Evolutionary conservation across 2,113 vertebrate genomes (phyloP).

Genomic region (Oreocharis arfaki): DNA sequence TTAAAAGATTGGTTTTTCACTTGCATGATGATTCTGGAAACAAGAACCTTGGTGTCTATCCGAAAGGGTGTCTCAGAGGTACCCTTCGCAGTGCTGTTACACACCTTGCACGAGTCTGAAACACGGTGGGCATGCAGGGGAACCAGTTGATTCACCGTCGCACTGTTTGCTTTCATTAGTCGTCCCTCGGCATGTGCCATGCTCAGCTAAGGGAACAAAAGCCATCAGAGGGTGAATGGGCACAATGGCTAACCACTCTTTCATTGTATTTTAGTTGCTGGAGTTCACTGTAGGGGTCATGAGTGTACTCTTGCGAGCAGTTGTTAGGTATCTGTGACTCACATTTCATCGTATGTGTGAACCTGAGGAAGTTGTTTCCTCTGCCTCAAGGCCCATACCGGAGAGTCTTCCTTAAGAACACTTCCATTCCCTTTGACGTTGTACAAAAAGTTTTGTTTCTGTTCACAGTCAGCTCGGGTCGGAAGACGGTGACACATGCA

Average conservation of each 20-base stretch:
- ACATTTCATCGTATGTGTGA: not conserved
- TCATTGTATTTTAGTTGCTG: not conserved
- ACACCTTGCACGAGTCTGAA: not conserved
- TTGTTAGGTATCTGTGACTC: not conserved
- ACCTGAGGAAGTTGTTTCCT: not conserved
- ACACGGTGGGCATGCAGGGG: fast-evolving
- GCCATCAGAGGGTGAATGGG: not conserved
- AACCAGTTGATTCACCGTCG: not conserved
- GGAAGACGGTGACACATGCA: conserved; percentile 74
- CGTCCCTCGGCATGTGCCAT: not conserved
- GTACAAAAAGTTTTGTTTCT: not conserved
- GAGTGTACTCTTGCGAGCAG: fast-evolving
- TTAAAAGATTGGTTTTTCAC: not conserved
- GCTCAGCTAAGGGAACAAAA: not conserved
- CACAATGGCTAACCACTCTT: not conserved
- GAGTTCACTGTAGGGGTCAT: not conserved
- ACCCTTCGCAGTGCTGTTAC: not conserved
- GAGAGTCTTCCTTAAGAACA: not conserved
- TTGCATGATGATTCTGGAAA: not conserved
- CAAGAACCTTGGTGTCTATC: not conserved
- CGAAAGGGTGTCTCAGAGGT: not conserved
- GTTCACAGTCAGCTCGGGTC: conserved; percentile 76
- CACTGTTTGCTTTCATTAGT: not conserved
- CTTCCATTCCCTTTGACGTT: not conserved
- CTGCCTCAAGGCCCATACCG: not conserved